Evolutionary conservation across 30 jellyfish, hydroid and myxozoan genomes (phyloP).

Genomic region (Aurelia aurita): DNA sequence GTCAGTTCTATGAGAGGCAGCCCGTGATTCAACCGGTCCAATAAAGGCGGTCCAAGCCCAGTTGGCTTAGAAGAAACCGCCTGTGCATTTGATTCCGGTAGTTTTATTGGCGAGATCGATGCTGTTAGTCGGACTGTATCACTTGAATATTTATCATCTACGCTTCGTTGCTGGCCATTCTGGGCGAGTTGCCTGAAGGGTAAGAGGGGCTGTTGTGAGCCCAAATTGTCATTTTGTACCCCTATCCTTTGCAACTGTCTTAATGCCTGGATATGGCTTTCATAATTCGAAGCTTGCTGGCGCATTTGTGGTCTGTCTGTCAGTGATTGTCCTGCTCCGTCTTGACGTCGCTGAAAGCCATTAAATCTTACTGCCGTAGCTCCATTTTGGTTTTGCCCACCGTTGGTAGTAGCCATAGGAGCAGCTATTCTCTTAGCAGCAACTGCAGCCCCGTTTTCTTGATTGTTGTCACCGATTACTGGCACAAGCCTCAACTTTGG

Average conservation of each 20-base stretch:
- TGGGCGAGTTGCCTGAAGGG: background rate
- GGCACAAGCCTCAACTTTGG: constrained; percentile 63
- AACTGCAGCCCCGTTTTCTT: background rate
- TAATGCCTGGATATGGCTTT: constrained; percentile 39
- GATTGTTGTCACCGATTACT: background rate
- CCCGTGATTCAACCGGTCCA: constrained; percentile 46
- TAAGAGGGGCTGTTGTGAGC: background rate
- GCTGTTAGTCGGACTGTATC: constrained; percentile 17
- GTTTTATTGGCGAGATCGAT: constrained; percentile 35
- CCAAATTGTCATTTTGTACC: background rate
- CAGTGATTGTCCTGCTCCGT: background rate
- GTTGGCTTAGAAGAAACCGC: background rate
- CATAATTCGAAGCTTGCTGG: background rate
- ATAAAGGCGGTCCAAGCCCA: constrained; percentile 17
- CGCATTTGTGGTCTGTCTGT: background rate
- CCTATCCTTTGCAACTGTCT: constrained; percentile 25
- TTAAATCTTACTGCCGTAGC: background rate
- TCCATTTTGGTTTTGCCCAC: background rate
- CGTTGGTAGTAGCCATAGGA: background rate
- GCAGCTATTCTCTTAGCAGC: background rate
- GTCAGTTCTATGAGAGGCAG: background rate
- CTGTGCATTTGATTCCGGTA: background rate
- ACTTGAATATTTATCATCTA: background rate
- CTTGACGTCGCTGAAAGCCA: too few species aligned
- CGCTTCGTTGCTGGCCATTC: background rate